Percentiles rank a stretch among this genome's conserved stretches.
Conservation (phyloP, 2,797 vertebrate species). For the Pyrocephalus nanus region DNA sequence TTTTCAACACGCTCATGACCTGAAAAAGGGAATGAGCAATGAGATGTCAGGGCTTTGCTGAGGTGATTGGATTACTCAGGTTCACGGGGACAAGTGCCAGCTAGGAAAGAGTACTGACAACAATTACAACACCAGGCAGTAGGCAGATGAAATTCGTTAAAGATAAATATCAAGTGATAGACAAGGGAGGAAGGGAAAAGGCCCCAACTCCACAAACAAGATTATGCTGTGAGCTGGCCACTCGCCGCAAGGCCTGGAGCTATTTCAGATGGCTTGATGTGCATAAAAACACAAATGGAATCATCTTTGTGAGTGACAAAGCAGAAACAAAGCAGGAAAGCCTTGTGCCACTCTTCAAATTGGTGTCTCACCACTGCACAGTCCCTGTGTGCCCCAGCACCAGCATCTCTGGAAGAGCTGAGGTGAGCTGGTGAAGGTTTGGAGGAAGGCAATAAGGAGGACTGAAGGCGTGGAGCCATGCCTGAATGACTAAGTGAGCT, state of each 20-base stretch:
- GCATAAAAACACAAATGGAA: neutral
- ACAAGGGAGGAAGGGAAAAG: neutral
- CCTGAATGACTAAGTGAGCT: slow-evolving; percentile 49
- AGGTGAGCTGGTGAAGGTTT: neutral
- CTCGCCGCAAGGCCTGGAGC: neutral
- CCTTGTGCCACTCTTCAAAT: neutral
- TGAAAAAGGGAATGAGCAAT: slow-evolving; percentile 31
- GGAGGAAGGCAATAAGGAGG: neutral
- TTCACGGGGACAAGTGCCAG: slow-evolving; percentile 1
- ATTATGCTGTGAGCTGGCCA: neutral
- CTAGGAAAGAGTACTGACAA: slow-evolving; percentile 1
- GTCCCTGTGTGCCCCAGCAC: neutral
- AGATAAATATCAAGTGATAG: slow-evolving; percentile 10
- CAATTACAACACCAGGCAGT: neutral
- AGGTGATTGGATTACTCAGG: slow-evolving; percentile 28
- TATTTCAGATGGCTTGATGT: neutral
- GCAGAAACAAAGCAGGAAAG: neutral
- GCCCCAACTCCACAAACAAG: neutral
- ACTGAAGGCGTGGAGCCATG: neutral
- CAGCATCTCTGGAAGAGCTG: fast-evolving
- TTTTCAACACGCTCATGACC: neutral
- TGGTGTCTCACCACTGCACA: neutral
- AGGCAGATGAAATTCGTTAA: slow-evolving; percentile 29
- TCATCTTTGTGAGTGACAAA: neutral
- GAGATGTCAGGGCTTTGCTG: neutral